Evolutionary conservation across 2,888 invertebrate genomes (phyloP), one percentile per base, ranked within the genome.

Genomic region (Melieria crassipennis): DNA sequence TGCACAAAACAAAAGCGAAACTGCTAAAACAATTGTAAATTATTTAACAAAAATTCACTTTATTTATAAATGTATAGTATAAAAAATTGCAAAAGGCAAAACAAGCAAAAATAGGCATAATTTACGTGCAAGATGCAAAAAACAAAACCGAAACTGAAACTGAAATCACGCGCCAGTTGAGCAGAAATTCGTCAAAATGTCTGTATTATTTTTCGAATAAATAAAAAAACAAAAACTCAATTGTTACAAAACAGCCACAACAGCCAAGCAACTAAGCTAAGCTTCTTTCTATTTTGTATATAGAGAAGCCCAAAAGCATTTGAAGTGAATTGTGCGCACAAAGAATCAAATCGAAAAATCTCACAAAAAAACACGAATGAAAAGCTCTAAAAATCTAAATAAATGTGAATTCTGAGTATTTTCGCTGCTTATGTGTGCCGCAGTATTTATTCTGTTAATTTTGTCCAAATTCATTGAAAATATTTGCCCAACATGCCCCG

Each of bases 211-310:
- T 30, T 30, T 30, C 30, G 30, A 46, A 30, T 43, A 65, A n/a
- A 55, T 13, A 65, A 43, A 42, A 42, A 58, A 52, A 55, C 42
- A 65, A 43, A 43, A 16, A 65, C n/a, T 45, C 9, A 65, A 65
- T 13, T 63, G 56, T 5, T 58, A 73, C 58, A 47, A 64, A 64
- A 67, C 71, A 69, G 42, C 60, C 57, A 66, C 58, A 65, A 30
- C 65, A 68, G 16, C 60, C 56, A 50, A 58, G 56, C 62, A 69
- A 56, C 30, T 69, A 69, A 69, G 62, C 62, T 69, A 69, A 69
- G 69, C 69, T 45, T 69, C 62, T 69, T 69, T 69, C 62, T 69
- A 69, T 56, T 69, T 69, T 69, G 69, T 69, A 63, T 69, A 69
- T 61, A 46, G n/a, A 69, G 55, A 46, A 69, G 48, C 52, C 13